Base-by-base conservation (phyloP, 1,140 invertebrate genomes). In the Hylaeus anthracinus region DNA sequence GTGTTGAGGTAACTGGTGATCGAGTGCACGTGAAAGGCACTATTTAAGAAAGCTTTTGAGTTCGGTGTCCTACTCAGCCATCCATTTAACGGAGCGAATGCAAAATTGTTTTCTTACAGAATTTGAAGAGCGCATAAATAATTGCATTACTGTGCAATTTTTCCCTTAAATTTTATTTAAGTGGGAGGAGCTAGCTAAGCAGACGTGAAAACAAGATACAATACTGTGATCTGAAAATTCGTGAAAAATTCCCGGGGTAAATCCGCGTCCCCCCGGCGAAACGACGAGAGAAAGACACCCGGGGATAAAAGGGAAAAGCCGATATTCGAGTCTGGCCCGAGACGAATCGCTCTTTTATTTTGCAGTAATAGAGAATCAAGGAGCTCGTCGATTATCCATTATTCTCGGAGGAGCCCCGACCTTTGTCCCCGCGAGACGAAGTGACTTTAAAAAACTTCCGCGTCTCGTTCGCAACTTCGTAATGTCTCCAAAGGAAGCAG, bases 381-480 rank as follows among this genome's bases (percentile, higher is more conserved):
- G 72, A 86, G 71, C 85, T 87, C 75, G 89, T 87, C 87, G 85
- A 88, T 88, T 90, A 88, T 85, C 81, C 85, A 89, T 90, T 90
- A 91, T 91, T 91, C 90, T 90, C 90, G 78, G 84, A 8, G 86
- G 87, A 87, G 91, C 88, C 85, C 48, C 85, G 69, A 83, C 84
- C 85, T 87, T 88, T 88, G 79, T 85, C 78, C 71, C 80, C 45
- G 78, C 70, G 80, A 60, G 74, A 87, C 83, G 86, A 87, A 87
- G 88, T 84, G 88, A 86, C 88, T 90, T 87, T 83, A 88, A 88
- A 89, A 90, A 90, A 89, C 88, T 87, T 88, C 83, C 76, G 76
- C 72, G 80, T 80, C 80, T 83, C 79, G 56, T 86, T 86, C 77
- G 65, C 84, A 72, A 83, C 71, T 87, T 77, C 65, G 75, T 73